Evolutionary conservation across 2,113 vertebrate genomes (phyloP).

Genomic region (Tychaedon coryphoeus): DNA sequence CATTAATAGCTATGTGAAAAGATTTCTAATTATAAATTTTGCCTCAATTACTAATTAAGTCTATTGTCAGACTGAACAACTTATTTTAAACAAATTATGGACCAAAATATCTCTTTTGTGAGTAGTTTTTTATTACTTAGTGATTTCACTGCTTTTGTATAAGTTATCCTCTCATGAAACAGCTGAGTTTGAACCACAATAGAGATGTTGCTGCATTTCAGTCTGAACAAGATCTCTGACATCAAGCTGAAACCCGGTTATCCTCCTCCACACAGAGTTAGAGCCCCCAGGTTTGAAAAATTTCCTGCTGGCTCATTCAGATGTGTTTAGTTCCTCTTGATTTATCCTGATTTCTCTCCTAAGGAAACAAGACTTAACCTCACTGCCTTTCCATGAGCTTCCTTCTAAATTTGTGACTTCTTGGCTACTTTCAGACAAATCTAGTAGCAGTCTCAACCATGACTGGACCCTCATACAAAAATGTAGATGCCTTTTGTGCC

Average conservation of each 20-base stretch:
- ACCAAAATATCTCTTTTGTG: conserved; percentile 49
- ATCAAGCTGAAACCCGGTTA: background rate
- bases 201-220: background rate
- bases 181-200: conserved; percentile 14
- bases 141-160: conserved; percentile 45
- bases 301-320: background rate
- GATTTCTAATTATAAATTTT: conserved; percentile 62
- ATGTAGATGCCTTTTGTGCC: background rate
- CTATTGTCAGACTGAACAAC: conserved; percentile 41
- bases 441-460: background rate
- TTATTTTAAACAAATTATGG: conserved; percentile 58
- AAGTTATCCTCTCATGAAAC: background rate
- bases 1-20: conserved; percentile 50
- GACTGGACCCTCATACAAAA: background rate
- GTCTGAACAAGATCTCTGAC: background rate
- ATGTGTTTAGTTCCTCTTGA: background rate
- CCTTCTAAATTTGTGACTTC: background rate
- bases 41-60: conserved; percentile 53
- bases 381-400: background rate
- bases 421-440: background rate
- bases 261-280: background rate
- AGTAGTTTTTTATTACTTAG: conserved; percentile 2
- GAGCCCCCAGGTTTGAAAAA: background rate
- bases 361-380: background rate
- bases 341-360: background rate